A percentile compares a stretch with the other conserved stretches of the same genome.
These are phyloP conservation scores for Hydractinia symbiolongicarpus DNA, from an alignment of 30 jellyfish, hydroid and myxozoan genomes.

Conservation along the genomic window DNA sequence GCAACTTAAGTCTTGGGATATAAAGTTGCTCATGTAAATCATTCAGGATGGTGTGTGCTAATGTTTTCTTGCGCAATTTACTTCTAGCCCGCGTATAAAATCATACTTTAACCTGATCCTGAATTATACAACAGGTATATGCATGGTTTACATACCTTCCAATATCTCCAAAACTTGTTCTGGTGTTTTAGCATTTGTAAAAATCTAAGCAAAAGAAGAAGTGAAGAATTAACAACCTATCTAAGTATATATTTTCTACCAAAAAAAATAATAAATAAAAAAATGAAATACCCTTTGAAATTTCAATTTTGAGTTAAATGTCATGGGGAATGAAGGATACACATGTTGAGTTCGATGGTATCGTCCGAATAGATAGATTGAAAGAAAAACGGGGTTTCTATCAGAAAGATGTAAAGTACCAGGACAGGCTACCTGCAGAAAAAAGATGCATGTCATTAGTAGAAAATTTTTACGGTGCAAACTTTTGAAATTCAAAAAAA, in stretches of 20 bases:
- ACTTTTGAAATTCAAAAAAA: too few relatives aligned
- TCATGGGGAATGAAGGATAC: constrained; percentile 75
- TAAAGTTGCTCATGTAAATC: too few relatives aligned
- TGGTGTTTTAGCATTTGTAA: constrained; percentile 74
- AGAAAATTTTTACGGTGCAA: too few relatives aligned
- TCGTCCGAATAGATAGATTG: constrained; percentile 60
- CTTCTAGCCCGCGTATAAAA: not conserved
- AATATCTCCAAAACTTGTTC: constrained; percentile 79
- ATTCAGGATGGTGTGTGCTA: too few relatives aligned
- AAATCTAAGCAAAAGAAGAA: constrained; percentile 33
- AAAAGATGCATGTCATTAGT: not conserved
- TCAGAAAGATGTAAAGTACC: constrained; percentile 72
- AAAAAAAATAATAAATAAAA: not conserved
- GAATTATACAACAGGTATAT: not conserved
- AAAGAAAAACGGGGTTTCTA: constrained; percentile 55
- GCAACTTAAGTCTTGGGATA: constrained; percentile 50
- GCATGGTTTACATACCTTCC: constrained; percentile 43
- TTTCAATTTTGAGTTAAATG: constrained; percentile 32
- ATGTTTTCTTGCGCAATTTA: too few relatives aligned
- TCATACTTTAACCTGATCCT: not conserved
- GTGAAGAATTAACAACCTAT: not conserved
- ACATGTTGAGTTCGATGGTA: constrained; percentile 51
- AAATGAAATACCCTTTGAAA: constrained; percentile 57
- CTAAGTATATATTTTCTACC: not conserved
- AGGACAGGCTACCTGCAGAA: constrained; percentile 67